These are phyloP conservation scores for Tricholauxania praeusta DNA, from an alignment of 2,888 invertebrate genomes.

Conservation along the genomic window DNA sequence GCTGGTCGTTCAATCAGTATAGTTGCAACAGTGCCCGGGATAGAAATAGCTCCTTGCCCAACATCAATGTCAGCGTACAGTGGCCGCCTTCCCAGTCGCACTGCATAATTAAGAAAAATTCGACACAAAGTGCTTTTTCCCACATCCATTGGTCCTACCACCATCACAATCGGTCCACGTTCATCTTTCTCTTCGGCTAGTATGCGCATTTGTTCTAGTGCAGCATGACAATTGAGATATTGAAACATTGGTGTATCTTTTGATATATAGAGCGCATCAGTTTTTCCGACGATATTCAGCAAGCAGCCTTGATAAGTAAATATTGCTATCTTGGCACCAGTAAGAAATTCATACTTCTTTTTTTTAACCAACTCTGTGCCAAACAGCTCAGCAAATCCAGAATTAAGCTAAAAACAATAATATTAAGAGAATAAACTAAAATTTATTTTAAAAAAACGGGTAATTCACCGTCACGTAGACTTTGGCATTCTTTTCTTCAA, in stretches of 20 bases:
- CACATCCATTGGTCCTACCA: conserved; percentile 95
- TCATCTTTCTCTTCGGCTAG: conserved; percentile 80
- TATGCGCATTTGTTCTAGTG: conserved; percentile 88
- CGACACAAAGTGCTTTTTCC: conserved; percentile 94
- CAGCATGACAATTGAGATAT: conserved; percentile 96
- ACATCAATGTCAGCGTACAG: conserved; percentile 96
- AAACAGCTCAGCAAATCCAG: conserved; percentile 95
- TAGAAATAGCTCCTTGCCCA: conserved; percentile 92
- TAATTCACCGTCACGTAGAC: conserved; percentile 78
- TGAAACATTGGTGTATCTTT: conserved; percentile 97
- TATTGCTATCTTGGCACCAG: conserved; percentile 94
- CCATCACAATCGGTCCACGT: conserved; percentile 87
- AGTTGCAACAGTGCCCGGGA: conserved; percentile 93
- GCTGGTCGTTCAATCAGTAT: conserved; percentile 92
- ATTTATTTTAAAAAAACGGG: background rate
- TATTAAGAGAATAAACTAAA: background rate
- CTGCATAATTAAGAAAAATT: conserved; percentile 94
- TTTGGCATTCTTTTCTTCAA: conserved; percentile 88
- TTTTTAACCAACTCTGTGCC: conserved; percentile 95
- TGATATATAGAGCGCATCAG: conserved; percentile 94
- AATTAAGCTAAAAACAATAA: conserved; percentile 75
- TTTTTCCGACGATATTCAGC: conserved; percentile 86
- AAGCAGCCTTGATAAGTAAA: conserved; percentile 97
- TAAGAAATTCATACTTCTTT: conserved; percentile 88
- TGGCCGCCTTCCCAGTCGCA: conserved; percentile 87